Base-by-base conservation (phyloP, 1,140 invertebrate genomes). In the Scaptomyza graminum region DNA sequence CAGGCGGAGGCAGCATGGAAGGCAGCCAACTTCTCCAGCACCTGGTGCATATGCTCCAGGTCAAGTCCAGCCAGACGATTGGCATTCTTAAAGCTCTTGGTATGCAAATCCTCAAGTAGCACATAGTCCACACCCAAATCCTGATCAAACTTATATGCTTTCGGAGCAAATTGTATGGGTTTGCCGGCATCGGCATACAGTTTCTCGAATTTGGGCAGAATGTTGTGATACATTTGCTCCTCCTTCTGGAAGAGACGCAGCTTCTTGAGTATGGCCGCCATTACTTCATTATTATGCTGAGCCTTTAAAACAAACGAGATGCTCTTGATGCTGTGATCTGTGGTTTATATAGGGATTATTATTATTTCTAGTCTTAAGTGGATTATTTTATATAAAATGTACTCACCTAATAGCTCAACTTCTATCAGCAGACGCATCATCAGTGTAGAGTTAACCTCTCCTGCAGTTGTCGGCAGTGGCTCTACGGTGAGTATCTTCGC, bases 1-100 rank as follows among this genome's bases (percentile, higher is more conserved):
- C 90, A 91, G 2, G 90, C 90, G 0, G 92, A 92, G 2, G 90
- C 79, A 0, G 94, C 94, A 78, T 94, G 94, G 67, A 94, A 94
- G 5, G 93, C 92, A 0, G 93, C 94, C 25, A 94, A 71, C 15
- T 92, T 92, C 47, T 92, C 92, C 0, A 94, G 89, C 0, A 93
- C 92, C 22, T 90, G 74, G 16, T 92, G 92, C 37, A 94, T 87
- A 54, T 93, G 92, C 7, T 92, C 88, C 4, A 93, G 61, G 28
- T 94, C 91, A 0, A 94, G 68, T 4, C 94, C 93, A 39, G 92
- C 85, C 31, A 92, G 76, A 49, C 94, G 91, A 74, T 94, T 93
- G 13, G 88, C 92, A 92, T 94, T 94, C 28, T 91, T 91, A 71
- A 93, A 94, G 5, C 92, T 92, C 61, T 90, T 92, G 6, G 76